Conservation (phyloP, 2,797 vertebrate species). For the Malacoctenus gilli region DNA sequence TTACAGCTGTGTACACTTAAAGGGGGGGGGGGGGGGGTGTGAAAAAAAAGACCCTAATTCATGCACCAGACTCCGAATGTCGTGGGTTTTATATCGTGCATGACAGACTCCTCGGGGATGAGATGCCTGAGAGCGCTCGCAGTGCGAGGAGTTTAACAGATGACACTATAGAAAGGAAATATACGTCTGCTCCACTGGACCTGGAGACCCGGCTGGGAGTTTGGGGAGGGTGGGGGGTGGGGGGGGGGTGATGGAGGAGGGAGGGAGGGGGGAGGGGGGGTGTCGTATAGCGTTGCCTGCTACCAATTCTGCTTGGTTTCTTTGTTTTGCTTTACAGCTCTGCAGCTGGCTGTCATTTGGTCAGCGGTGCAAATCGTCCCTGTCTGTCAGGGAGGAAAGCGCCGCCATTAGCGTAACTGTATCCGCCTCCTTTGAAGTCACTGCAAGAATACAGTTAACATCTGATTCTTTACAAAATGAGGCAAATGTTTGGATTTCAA, state of each 20-base stretch:
- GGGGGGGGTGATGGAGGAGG: neutral
- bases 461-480: neutral
- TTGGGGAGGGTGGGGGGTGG: neutral
- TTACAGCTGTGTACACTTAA: slow-evolving; percentile 70
- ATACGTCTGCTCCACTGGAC: slow-evolving; percentile 63
- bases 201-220: slow-evolving; percentile 36
- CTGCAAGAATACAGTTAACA: slow-evolving; percentile 1
- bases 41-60: slow-evolving; percentile 41
- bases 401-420: neutral
- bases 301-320: slow-evolving; percentile 71
- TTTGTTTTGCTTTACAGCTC: slow-evolving; percentile 30
- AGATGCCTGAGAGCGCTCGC: slow-evolving; percentile 54
- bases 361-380: slow-evolving; percentile 25
- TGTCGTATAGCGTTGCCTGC: slow-evolving; percentile 24
- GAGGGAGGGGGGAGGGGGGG: slow-evolving; percentile 9
- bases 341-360: slow-evolving; percentile 24
- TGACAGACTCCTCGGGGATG: slow-evolving; percentile 61
- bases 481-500: neutral
- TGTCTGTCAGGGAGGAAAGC: slow-evolving; percentile 10
- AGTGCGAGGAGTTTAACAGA: slow-evolving; percentile 79
- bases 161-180: slow-evolving; percentile 74
- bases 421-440: neutral
- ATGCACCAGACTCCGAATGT: slow-evolving; percentile 53
- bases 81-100: slow-evolving; percentile 58
- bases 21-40: slow-evolving; percentile 40